Evolutionary conservation across 2,113 vertebrate species (phyloP).

Genomic region (Leuciscus idus): DNA sequence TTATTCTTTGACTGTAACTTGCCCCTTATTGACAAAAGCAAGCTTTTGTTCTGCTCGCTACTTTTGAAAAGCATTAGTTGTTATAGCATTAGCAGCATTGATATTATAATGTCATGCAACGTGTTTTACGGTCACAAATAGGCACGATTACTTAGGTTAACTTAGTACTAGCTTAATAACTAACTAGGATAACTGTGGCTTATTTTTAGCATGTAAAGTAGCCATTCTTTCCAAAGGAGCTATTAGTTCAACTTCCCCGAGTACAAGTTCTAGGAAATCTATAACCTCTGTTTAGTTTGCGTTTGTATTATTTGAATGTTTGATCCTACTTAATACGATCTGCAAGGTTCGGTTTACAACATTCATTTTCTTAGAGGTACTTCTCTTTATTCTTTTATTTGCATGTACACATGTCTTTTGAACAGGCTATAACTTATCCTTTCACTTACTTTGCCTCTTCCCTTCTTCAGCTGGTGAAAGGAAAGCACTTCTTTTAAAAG

Average conservation of each 20-base stretch:
- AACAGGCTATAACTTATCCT: constrained; percentile 30
- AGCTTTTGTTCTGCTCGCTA: background rate
- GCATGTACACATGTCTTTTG: constrained; percentile 23
- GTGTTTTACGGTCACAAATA: background rate
- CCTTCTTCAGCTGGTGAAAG: constrained; percentile 33
- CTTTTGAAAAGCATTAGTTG: background rate
- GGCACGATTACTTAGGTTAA: background rate
- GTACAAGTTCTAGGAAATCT: background rate
- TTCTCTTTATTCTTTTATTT: constrained; percentile 25
- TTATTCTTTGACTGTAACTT: constrained; percentile 40
- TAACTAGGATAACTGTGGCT: background rate
- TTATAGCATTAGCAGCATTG: background rate
- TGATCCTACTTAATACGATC: background rate
- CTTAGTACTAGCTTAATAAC: background rate
- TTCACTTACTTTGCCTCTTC: constrained; percentile 46
- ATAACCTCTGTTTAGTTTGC: background rate
- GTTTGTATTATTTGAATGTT: background rate
- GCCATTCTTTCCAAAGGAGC: background rate
- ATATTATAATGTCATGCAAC: background rate
- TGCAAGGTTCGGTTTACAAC: background rate
- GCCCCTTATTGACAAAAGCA: constrained; percentile 28
- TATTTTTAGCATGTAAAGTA: background rate
- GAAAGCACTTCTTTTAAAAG: constrained; percentile 52
- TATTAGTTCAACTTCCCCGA: background rate
- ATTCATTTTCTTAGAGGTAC: constrained; percentile 1